These are phyloP conservation scores for Eupeodes latifasciatus DNA, from an alignment of 2,888 invertebrate genomes.

Conservation along the genomic window DNA sequence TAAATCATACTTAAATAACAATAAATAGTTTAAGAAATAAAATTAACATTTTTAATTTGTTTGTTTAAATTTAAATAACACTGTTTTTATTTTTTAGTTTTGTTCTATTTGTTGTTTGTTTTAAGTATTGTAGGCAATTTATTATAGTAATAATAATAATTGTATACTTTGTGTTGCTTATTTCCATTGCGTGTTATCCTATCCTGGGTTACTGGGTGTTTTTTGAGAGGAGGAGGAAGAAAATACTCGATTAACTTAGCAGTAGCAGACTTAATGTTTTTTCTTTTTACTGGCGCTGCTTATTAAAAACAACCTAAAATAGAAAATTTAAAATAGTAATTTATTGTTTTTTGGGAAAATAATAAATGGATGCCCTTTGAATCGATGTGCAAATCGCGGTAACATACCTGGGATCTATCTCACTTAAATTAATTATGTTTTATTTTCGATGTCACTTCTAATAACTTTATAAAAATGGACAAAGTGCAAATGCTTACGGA, in stretches of 20 bases:
- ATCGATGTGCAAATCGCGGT: slow-evolving; percentile 56
- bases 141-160: neutral
- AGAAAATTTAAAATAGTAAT: slow-evolving; percentile 31
- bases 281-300: slow-evolving; percentile 24
- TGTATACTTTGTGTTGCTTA: slow-evolving; percentile 24
- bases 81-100: slow-evolving; percentile 27
- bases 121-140: slow-evolving; percentile 59
- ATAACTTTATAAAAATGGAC: neutral
- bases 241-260: slow-evolving; percentile 10
- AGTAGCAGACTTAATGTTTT: slow-evolving; percentile 18
- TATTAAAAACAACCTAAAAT: slow-evolving; percentile 57
- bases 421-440: neutral
- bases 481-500: neutral
- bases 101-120: slow-evolving; percentile 18
- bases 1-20: slow-evolving; percentile 71
- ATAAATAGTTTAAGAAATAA: slow-evolving; percentile 72
- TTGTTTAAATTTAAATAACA: slow-evolving; percentile 15
- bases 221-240: slow-evolving; percentile 9
- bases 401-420: slow-evolving; percentile 23
- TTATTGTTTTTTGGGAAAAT: neutral
- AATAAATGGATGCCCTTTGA: slow-evolving; percentile 26
- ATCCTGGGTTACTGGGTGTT: slow-evolving; percentile 29
- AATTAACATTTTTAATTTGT: slow-evolving; percentile 42
- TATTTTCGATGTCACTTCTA: neutral
- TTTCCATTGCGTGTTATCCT: slow-evolving; percentile 20